Base-by-base conservation (phyloP, 1,140 invertebrate species). In the Luehdorfia chinensis region DNA sequence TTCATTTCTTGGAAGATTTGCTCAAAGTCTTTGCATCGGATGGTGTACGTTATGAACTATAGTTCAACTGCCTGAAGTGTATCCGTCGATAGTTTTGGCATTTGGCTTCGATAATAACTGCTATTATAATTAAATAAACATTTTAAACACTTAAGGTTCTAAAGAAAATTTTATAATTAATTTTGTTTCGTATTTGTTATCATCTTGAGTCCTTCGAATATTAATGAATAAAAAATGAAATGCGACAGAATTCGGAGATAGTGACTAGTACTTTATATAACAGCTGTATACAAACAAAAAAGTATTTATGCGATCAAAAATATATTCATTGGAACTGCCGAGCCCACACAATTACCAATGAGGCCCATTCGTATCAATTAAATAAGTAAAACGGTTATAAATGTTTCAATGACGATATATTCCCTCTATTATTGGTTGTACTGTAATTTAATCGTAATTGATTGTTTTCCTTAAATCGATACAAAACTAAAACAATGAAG, bases 321-420 rank as follows among this genome's bases (percentile, higher is more conserved):
- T 30, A 43, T 43, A 43, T 43, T 43, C 39, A 4, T 11, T 30
- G 0, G 37, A 57, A 55, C 56, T 59, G 50, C 49, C 53, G 55
- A 30, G 41, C 59, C 66, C 60, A 67, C 65, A 51, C 62, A 37
- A 57, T 53, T 48, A 50, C 36, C 54, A 59, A 55, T 54, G 48
- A 56, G 59, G 47, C 61, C 67, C 63, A 73, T 80, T 66, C 60
- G 75, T 72, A 71, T 64, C 75, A 80, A 84, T 78, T 76, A 84
- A 71, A 77, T 77, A 72, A 77, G 63, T 69, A 73, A 78, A 73
- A 74, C 59, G 69, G 69, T 74, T 78, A 80, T 84, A 78, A 80
- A 75, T 72, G 56, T 59, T 60, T 50, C 55, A 76, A 66, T 57
- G 56, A 73, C 74, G 69, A 77, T 77, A 81, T 79, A 80, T 78